phyloP scores from a whole-genome alignment of 2,113 vertebrate species.

The Vulpes ferrilata region DNA sequence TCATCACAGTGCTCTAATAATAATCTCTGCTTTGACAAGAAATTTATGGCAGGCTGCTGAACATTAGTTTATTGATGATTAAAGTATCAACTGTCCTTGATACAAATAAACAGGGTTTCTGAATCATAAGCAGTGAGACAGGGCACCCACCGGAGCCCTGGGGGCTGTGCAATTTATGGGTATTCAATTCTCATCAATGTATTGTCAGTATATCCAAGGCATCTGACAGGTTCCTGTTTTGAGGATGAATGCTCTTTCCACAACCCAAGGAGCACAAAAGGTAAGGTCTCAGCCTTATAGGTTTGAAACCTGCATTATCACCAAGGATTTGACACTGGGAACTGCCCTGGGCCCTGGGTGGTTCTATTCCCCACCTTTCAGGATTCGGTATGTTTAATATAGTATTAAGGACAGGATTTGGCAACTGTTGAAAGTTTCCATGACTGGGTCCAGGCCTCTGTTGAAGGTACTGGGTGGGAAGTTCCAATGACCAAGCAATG shows the following conservation, averaged over 20 bases:
- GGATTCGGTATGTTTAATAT: not conserved
- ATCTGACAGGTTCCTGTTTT: conserved; percentile 9
- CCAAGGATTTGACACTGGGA: not conserved
- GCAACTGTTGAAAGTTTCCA: not conserved
- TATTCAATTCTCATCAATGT: conserved; percentile 65
- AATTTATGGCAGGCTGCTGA: conserved; percentile 75
- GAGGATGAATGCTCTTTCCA: not conserved
- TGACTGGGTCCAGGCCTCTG: not conserved
- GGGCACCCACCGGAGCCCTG: not conserved
- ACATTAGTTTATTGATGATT: conserved; percentile 75
- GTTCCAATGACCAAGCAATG: not conserved
- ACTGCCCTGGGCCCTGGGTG: not conserved
- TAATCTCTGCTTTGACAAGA: conserved; percentile 74
- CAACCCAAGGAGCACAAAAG: not conserved
- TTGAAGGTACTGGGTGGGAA: not conserved
- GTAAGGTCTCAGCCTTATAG: not conserved
- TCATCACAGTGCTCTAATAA: conserved; percentile 36
- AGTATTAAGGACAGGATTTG: not conserved
- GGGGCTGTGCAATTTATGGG: conserved; percentile 38
- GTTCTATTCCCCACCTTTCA: not conserved
- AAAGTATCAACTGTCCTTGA: conserved; percentile 69
- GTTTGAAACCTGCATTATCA: not conserved
- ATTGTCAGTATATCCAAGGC: not conserved
- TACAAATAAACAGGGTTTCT: conserved; percentile 73
- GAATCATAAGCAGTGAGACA: conserved; percentile 30